Percentiles rank a stretch among this genome's conserved stretches.
Conservation (phyloP, 1,140 invertebrate species). For the Lepidurus couesii region DNA sequence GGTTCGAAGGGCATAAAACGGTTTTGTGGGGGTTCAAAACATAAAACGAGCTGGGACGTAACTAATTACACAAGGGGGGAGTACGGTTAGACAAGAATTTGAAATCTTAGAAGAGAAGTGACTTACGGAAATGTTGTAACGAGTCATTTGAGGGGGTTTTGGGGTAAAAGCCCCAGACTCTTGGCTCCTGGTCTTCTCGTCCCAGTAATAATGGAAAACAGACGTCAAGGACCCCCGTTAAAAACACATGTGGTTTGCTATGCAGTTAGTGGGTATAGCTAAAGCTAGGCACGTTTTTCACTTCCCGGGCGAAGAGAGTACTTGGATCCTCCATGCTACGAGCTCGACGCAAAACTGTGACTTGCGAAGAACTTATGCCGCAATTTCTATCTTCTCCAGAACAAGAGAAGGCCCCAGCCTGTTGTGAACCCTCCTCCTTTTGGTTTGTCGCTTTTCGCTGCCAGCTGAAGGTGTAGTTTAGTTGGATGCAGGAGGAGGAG, state of each 20-base stretch:
- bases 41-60: neutral
- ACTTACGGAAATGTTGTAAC: slow-evolving; percentile 20
- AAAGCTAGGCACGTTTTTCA: too few species aligned
- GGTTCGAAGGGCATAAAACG: too few species aligned
- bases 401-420: neutral
- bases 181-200: neutral
- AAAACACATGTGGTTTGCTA: neutral
- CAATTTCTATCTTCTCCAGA: slow-evolving; percentile 10
- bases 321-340: neutral
- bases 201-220: neutral
- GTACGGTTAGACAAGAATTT: neutral
- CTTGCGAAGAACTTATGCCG: neutral
- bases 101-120: slow-evolving; percentile 2
- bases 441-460: too few species aligned
- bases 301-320: neutral
- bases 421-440: neutral
- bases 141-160: neutral
- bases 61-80: neutral
- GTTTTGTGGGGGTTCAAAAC: neutral
- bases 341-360: slow-evolving; percentile 12
- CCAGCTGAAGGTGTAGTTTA: neutral
- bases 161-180: slow-evolving; percentile 1
- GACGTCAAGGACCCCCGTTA: neutral
- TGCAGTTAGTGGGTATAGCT: too few species aligned
- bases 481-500: neutral